Evolutionary conservation across 2,888 invertebrate genomes (phyloP).

Genomic region (Tenodera sinensis): DNA sequence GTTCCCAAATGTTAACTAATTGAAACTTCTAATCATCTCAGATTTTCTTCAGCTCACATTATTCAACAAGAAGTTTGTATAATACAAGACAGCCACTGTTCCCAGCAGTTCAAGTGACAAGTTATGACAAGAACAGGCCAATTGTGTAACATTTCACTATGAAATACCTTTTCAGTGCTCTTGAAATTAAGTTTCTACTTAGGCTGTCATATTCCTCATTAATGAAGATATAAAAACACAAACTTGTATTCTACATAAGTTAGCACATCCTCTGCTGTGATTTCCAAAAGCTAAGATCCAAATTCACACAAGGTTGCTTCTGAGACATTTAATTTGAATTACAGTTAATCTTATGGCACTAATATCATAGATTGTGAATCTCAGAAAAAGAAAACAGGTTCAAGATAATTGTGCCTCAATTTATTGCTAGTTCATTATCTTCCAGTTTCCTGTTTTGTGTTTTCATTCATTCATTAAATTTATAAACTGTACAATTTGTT

Average conservation of each 20-base stretch:
- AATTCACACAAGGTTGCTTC: neutral
- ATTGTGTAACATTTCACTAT: neutral
- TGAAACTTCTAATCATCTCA: too few relatives aligned
- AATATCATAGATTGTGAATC: neutral
- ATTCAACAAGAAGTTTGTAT: too few relatives aligned
- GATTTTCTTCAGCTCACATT: too few relatives aligned
- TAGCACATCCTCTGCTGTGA: neutral
- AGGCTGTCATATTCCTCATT: too few relatives aligned
- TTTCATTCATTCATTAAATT: neutral
- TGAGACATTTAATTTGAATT: neutral
- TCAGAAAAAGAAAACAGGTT: neutral
- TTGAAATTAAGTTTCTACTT: too few relatives aligned
- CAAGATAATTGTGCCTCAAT: neutral
- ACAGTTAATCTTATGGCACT: neutral
- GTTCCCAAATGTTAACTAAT: too few relatives aligned
- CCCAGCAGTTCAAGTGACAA: neutral
- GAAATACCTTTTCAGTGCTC: neutral
- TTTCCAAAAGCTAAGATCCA: neutral
- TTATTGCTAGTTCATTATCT: neutral
- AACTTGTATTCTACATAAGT: neutral
- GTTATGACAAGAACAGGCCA: neutral
- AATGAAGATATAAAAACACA: too few relatives aligned
- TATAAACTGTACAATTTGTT: slow-evolving; percentile 3
- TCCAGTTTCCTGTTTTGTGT: neutral
- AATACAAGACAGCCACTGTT: neutral